These are phyloP conservation scores for Byasa hedistus DNA, from an alignment of 2,888 invertebrate species.

Conservation along the genomic window DNA sequence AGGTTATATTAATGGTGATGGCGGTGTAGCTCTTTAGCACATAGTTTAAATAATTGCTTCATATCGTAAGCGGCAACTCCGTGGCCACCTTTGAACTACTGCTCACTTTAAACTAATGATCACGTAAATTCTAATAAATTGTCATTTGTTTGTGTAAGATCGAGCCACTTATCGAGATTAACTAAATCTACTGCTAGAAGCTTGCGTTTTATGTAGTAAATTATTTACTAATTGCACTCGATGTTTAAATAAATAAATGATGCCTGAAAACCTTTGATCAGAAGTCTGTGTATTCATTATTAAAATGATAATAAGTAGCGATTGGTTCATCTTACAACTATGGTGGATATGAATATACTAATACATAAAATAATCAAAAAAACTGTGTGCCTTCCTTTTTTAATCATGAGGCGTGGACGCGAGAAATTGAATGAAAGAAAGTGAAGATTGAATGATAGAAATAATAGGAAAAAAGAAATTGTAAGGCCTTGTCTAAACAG, in stretches of 20 bases:
- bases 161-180: constrained; percentile 9
- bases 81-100: constrained; percentile 46
- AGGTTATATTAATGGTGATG: constrained; percentile 11
- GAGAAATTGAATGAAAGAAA: no score
- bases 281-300: background rate
- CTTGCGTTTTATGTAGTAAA: background rate
- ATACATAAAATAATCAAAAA: no score
- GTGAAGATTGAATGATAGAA: no score
- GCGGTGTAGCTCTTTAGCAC: constrained; percentile 27
- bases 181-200: background rate
- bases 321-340: no score
- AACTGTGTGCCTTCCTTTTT: no score
- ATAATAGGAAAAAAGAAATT: no score
- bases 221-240: constrained; percentile 4
- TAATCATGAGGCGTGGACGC: no score
- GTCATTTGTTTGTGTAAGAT: constrained; percentile 5
- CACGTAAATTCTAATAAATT: background rate
- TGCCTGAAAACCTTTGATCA: background rate
- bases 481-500: no score
- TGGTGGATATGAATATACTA: no score
- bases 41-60: constrained; percentile 41
- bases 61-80: constrained; percentile 35
- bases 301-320: no score
- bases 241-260: constrained; percentile 6
- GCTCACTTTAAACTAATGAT: constrained; percentile 18